These are phyloP conservation scores for Calameuta idolon DNA, from an alignment of 2,888 invertebrate genomes.

Conservation along the genomic window DNA sequence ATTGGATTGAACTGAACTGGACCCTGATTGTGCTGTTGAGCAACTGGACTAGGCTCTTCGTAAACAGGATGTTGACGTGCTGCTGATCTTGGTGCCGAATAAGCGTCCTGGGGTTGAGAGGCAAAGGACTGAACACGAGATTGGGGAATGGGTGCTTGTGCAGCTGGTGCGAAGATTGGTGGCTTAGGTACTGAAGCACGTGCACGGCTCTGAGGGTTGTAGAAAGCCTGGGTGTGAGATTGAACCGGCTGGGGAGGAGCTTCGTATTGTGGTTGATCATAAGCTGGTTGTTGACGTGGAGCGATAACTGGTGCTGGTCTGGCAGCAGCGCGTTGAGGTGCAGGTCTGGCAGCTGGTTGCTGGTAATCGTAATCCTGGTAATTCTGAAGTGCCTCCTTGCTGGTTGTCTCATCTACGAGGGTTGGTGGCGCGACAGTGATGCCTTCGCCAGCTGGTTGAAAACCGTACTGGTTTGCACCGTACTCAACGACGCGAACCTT, in stretches of 20 bases:
- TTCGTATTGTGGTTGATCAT: constrained; percentile 40
- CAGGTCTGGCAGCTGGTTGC: constrained; percentile 42
- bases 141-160: constrained; percentile 47
- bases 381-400: constrained; percentile 48
- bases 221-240: constrained; percentile 55
- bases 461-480: constrained; percentile 88
- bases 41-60: constrained; percentile 51
- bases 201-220: constrained; percentile 37
- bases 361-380: constrained; percentile 50
- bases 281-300: constrained; percentile 56
- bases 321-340: constrained; percentile 54
- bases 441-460: constrained; percentile 88
- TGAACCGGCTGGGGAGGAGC: constrained; percentile 23
- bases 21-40: constrained; percentile 57
- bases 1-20: constrained; percentile 61
- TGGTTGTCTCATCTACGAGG: constrained; percentile 66
- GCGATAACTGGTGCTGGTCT: constrained; percentile 41
- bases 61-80: constrained; percentile 48
- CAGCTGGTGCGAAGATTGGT: constrained; percentile 52
- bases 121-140: constrained; percentile 45
- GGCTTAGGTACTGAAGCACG: constrained; percentile 29
- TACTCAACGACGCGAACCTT: constrained; percentile 88
- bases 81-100: constrained; percentile 36
- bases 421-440: constrained; percentile 78
- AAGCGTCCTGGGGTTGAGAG: constrained; percentile 44